These are phyloP conservation scores for Speoplatyrhinus poulsoni DNA, from an alignment of 2,113 vertebrate species.

Conservation along the genomic window DNA sequence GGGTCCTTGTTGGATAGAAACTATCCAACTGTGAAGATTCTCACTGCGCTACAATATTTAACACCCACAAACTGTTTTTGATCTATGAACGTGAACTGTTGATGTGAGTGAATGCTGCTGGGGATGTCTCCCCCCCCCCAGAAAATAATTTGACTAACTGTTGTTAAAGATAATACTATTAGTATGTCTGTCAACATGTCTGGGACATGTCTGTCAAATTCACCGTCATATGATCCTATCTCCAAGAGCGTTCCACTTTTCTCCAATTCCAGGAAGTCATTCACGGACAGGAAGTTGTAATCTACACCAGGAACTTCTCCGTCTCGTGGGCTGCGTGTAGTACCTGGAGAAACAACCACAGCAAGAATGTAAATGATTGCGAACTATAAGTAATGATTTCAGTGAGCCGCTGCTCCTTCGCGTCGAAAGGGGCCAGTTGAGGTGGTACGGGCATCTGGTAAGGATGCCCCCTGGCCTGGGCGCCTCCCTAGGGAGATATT, in stretches of 20 bases:
- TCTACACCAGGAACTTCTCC: slow-evolving; percentile 96
- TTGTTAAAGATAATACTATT: too few relatives aligned
- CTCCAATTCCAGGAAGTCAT: slow-evolving; percentile 92
- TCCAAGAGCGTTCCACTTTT: slow-evolving; percentile 93
- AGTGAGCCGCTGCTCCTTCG: too few relatives aligned
- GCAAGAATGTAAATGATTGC: slow-evolving; percentile 24
- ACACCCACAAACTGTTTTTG: too few relatives aligned
- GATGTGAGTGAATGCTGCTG: too few relatives aligned
- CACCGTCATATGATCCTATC: slow-evolving; percentile 98
- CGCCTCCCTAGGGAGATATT: too few relatives aligned
- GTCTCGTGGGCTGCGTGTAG: slow-evolving; percentile 91
- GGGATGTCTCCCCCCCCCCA: too few relatives aligned
- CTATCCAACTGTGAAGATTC: neutral
- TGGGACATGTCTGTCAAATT: neutral
- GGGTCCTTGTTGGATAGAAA: neutral
- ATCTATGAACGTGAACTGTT: too few relatives aligned
- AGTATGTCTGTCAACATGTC: too few relatives aligned
- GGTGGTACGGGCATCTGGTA: too few relatives aligned
- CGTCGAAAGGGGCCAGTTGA: too few relatives aligned
- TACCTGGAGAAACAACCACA: slow-evolving; percentile 79
- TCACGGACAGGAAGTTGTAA: slow-evolving; percentile 94
- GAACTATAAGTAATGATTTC: neutral
- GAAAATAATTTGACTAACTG: too few relatives aligned
- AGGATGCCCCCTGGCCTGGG: too few relatives aligned
- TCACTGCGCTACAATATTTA: neutral